phyloP scores from a whole-genome alignment of 2,888 invertebrate genomes.

The Anorthoa munda region DNA sequence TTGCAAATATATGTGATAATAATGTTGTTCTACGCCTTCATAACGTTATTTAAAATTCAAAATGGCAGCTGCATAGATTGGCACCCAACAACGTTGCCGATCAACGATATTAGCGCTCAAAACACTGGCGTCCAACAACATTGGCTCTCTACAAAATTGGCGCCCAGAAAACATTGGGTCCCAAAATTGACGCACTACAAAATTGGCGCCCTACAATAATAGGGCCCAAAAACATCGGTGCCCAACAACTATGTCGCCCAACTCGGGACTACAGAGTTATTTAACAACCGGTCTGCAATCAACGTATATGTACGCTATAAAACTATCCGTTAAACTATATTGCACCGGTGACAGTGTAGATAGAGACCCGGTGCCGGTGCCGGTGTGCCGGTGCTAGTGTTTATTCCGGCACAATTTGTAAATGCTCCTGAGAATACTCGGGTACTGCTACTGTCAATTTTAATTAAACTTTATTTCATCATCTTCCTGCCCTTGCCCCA shows the following conservation, averaged over 20 bases:
- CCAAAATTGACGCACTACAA: no score
- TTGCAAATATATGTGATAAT: conserved; percentile 6
- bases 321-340: no score
- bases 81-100: neutral
- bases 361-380: no score
- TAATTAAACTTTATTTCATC: neutral
- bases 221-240: no score
- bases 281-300: neutral
- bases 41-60: neutral
- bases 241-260: no score
- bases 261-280: no score
- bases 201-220: no score
- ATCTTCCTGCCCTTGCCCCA: neutral
- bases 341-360: neutral
- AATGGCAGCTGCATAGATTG: neutral
- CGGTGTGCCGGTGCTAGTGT: no score
- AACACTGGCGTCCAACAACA: neutral
- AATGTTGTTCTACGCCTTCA: neutral
- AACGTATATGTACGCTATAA: no score
- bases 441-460: no score
- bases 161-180: neutral
- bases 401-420: neutral
- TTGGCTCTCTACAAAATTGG: neutral
- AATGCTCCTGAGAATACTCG: no score
- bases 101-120: neutral